Percentiles rank a stretch among this genome's conserved stretches.
phyloP scores from a whole-genome alignment of 2,888 invertebrate species.

The Morinoia aosen region DNA sequence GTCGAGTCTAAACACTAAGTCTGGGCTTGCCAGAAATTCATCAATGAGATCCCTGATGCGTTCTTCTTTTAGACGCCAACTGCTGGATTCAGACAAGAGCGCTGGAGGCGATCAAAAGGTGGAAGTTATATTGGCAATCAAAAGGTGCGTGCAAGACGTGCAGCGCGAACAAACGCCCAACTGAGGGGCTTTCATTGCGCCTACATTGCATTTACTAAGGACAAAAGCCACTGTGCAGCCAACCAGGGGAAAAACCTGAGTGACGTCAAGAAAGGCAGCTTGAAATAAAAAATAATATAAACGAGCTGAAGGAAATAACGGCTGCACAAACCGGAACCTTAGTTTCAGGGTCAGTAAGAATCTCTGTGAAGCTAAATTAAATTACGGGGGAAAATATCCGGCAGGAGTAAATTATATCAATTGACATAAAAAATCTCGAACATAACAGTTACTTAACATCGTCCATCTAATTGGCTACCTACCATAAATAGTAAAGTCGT shows the following conservation, averaged over 20 bases:
- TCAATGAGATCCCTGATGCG: neutral
- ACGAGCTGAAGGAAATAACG: neutral
- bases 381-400: neutral
- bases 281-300: neutral
- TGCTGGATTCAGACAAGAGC: neutral
- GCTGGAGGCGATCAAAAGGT: neutral
- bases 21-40: neutral
- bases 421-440: neutral
- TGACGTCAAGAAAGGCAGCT: neutral
- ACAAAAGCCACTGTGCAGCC: slow-evolving; percentile 32
- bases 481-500: neutral
- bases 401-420: neutral
- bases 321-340: neutral
- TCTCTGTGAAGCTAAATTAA: neutral
- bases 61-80: neutral
- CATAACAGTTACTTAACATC: neutral
- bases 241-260: neutral
- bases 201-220: neutral
- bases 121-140: slow-evolving; percentile 6
- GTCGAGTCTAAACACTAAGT: neutral
- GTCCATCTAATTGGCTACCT: neutral
- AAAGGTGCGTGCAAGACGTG: slow-evolving; percentile 20
- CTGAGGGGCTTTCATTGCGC: slow-evolving; percentile 7
- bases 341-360: neutral
- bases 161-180: neutral